These are phyloP conservation scores for Sebastes kiyomatsui DNA, from an alignment of 2,797 vertebrate genomes.

Conservation along the genomic window DNA sequence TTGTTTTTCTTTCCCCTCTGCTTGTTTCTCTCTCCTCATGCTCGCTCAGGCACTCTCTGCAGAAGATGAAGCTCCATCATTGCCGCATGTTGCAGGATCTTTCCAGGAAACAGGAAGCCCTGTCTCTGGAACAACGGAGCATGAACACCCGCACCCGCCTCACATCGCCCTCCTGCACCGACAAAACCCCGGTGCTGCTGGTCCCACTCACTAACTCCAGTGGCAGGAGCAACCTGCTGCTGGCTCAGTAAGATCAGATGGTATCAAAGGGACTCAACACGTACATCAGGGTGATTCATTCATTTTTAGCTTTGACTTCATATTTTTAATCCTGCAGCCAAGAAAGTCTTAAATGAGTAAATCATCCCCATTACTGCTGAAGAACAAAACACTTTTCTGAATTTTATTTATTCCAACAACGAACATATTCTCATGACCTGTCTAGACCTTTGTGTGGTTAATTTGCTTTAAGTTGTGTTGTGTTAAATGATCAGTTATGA, in stretches of 20 bases:
- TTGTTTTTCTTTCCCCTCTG: neutral
- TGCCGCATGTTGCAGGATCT: slow-evolving; percentile 77
- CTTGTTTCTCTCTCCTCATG: neutral
- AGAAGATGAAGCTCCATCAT: slow-evolving; percentile 80
- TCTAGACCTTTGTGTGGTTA: neutral
- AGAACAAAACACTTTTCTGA: neutral
- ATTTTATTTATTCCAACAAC: neutral
- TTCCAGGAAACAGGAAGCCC: slow-evolving; percentile 75
- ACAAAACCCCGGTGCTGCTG: slow-evolving; percentile 10
- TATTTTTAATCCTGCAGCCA: neutral
- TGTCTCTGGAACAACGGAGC: slow-evolving; percentile 80
- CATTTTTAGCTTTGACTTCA: neutral
- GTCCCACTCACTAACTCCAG: slow-evolving; percentile 79
- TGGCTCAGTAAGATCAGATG: slow-evolving; percentile 36
- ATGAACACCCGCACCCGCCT: slow-evolving; percentile 71
- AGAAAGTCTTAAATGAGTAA: neutral
- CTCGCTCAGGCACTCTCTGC: slow-evolving; percentile 73
- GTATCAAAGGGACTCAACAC: neutral
- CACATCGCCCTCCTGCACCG: neutral
- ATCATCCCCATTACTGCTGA: neutral
- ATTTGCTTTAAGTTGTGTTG: neutral
- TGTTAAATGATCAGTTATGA: neutral
- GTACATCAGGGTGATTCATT: neutral
- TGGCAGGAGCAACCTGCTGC: slow-evolving; percentile 74
- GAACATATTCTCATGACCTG: neutral